Evolutionary conservation across 2,888 invertebrate genomes (phyloP).

Genomic region (Zootermopsis nevadensis): DNA sequence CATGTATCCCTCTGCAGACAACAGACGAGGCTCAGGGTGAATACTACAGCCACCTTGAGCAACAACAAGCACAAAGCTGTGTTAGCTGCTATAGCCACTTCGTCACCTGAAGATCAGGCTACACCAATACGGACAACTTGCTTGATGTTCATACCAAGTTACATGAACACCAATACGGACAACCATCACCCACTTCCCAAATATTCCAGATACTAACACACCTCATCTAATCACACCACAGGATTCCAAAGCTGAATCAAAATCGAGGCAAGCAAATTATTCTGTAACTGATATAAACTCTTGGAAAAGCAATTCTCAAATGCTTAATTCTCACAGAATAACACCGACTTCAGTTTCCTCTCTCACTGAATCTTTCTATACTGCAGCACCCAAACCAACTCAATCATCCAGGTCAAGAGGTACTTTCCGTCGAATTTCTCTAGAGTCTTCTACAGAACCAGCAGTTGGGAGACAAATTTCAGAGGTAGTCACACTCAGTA

Average conservation of each 20-base stretch:
- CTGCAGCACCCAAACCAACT: background rate
- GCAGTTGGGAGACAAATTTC: background rate
- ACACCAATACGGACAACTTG: background rate
- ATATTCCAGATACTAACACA: constrained; percentile 11
- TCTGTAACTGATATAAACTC: background rate
- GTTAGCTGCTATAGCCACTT: constrained; percentile 22
- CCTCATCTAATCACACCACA: constrained; percentile 22
- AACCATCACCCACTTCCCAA: background rate
- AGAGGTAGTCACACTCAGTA: background rate
- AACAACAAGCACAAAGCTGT: constrained; percentile 17
- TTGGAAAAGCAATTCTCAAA: background rate
- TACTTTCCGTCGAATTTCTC: background rate
- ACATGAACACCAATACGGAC: background rate
- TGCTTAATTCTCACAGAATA: constrained; percentile 34
- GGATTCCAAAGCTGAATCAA: background rate
- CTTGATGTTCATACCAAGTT: no score
- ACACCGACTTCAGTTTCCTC: constrained; percentile 41
- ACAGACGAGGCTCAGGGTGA: constrained; percentile 46
- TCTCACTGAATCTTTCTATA: constrained; percentile 30
- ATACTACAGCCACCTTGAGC: background rate
- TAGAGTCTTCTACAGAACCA: constrained; percentile 17
- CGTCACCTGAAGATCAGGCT: background rate
- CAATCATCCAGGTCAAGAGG: constrained; percentile 1
- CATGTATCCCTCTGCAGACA: constrained; percentile 45
- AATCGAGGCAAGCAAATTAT: background rate